Conservation (phyloP, 2,888 invertebrate species). For the Eucera pruinosa region DNA sequence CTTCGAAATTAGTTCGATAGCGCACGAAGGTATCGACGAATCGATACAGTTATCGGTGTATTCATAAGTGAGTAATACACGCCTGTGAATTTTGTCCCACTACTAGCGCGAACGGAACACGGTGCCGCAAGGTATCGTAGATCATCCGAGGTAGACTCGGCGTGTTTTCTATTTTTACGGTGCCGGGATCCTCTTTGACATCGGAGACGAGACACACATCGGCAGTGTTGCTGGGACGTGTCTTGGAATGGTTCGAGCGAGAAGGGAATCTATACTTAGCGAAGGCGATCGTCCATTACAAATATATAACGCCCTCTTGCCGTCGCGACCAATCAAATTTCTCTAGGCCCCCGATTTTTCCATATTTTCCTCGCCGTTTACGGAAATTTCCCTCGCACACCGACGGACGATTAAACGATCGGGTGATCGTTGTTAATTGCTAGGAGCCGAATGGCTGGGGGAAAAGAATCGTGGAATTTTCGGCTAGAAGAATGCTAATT, state of each 20-base stretch:
- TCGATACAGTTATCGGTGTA: no score
- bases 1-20: no score
- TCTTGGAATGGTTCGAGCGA: slow-evolving; percentile 69
- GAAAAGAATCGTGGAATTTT: no score
- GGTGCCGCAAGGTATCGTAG: slow-evolving; percentile 27
- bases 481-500: no score
- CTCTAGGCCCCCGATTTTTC: background rate
- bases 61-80: no score
- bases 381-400: background rate
- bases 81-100: no score
- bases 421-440: no score
- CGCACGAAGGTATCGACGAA: no score
- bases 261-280: slow-evolving; percentile 71
- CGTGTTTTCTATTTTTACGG: slow-evolving; percentile 68
- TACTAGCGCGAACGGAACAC: no score
- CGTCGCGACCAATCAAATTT: slow-evolving; percentile 40
- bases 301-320: slow-evolving; percentile 63
- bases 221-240: slow-evolving; percentile 54
- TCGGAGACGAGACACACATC: slow-evolving; percentile 66
- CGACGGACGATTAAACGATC: no score
- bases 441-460: no score
- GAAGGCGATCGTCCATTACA: slow-evolving; percentile 60
- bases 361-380: background rate
- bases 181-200: slow-evolving; percentile 65
- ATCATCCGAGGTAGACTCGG: slow-evolving; percentile 36